Conservation (phyloP, 2,797 vertebrate genomes). For the Neosilurus hyrtlii region DNA sequence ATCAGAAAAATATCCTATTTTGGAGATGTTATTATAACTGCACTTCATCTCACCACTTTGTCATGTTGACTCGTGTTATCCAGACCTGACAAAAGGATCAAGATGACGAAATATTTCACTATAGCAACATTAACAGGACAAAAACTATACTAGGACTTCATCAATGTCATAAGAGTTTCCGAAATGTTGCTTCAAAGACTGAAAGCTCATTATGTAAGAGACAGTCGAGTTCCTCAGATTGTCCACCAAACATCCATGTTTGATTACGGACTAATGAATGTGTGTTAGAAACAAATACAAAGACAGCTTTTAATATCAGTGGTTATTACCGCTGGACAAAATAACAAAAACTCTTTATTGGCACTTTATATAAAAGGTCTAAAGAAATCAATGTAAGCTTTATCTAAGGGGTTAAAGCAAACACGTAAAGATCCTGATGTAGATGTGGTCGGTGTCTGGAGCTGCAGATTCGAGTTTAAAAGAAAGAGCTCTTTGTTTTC, state of each 20-base stretch:
- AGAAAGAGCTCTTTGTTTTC: constrained; percentile 76
- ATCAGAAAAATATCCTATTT: not conserved
- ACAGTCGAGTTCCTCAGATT: constrained; percentile 13
- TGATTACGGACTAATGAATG: constrained; percentile 14
- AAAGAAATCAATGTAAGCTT: not conserved
- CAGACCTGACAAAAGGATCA: not conserved
- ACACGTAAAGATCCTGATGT: constrained; percentile 62
- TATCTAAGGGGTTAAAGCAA: not conserved
- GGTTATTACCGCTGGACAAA: not conserved
- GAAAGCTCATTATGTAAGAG: not conserved
- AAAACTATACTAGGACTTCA: not conserved
- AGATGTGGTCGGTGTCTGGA: constrained; percentile 71
- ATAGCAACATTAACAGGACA: not conserved
- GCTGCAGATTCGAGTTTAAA: constrained; percentile 65
- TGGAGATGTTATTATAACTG: not conserved
- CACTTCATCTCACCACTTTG: not conserved
- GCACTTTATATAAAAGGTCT: not conserved
- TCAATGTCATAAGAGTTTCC: not conserved
- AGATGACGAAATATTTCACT: not conserved
- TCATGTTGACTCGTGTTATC: not conserved
- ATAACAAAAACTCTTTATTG: not conserved
- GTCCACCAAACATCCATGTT: constrained; percentile 28
- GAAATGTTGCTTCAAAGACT: not conserved
- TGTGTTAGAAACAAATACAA: not conserved
- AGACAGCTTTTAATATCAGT: no score